phyloP scores from a whole-genome alignment of 2,888 invertebrate genomes.

The Elmis aenea region DNA sequence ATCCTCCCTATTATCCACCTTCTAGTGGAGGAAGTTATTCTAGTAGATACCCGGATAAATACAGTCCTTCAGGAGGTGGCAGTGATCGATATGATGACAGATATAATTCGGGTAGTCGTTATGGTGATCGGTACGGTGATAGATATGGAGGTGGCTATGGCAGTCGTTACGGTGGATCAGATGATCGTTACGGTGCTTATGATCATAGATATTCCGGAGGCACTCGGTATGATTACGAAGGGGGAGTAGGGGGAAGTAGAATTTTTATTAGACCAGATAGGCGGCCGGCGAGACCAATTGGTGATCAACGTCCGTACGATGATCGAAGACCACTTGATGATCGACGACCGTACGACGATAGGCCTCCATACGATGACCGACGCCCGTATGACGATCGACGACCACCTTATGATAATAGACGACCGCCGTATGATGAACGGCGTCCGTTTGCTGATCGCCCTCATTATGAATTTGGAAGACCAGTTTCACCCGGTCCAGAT shows the following conservation, averaged over 20 bases:
- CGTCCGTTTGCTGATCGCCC: conserved; percentile 11
- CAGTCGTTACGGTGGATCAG: conserved; percentile 21
- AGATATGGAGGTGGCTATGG: conserved; percentile 32
- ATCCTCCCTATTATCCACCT: conserved; percentile 4
- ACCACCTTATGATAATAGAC: conserved; percentile 5
- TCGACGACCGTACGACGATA: conserved; percentile 10
- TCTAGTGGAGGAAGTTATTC: conserved; percentile 10
- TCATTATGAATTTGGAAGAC: conserved; percentile 25
- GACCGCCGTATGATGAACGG: conserved; percentile 4
- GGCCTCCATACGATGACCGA: conserved; percentile 7
- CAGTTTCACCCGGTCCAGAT: conserved; percentile 41
- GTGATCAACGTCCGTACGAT: conserved; percentile 6
- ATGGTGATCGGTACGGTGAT: conserved; percentile 40
- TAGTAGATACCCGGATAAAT: conserved; percentile 39
- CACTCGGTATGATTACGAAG: too few relatives aligned
- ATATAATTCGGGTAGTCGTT: conserved; percentile 22
- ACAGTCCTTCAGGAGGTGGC: conserved; percentile 30
- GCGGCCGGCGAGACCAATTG: conserved; percentile 28
- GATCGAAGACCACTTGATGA: conserved; percentile 11
- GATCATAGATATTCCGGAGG: conserved; percentile 26
- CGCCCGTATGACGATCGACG: conserved; percentile 8
- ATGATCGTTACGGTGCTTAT: conserved; percentile 22
- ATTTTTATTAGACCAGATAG: conserved; percentile 41
- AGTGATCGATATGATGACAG: conserved; percentile 34
- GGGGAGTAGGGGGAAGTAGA: conserved; percentile 37